Evolutionary conservation across 1,140 invertebrate genomes (phyloP).

Genomic region (Drosophila chauvacae): DNA sequence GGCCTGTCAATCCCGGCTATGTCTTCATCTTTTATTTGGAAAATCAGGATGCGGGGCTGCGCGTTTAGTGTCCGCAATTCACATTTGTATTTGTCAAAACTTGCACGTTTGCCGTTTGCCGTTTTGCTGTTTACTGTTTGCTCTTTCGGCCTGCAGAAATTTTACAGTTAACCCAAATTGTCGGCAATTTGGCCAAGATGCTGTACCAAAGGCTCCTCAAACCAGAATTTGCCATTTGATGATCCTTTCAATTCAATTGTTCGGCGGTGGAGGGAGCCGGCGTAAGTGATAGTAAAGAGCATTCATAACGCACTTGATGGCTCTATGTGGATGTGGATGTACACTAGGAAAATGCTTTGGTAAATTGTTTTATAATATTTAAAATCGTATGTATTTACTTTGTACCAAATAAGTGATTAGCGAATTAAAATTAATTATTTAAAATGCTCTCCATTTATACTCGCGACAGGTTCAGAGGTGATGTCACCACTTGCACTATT

Average conservation of each 20-base stretch:
- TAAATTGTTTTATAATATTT: background rate
- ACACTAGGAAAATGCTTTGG: background rate
- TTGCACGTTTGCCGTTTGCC: conserved; percentile 72
- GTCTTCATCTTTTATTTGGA: conserved; percentile 53
- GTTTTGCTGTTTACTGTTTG: conserved; percentile 54
- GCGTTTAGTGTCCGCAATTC: conserved; percentile 48
- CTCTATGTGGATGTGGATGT: conserved; percentile 38
- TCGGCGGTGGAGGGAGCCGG: conserved; percentile 16
- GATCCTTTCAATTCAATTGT: conserved; percentile 77
- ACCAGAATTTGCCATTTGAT: conserved; percentile 42
- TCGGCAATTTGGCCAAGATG: conserved; percentile 80
- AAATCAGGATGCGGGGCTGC: conserved; percentile 23
- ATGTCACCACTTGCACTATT: conserved; percentile 56
- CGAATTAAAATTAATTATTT: background rate
- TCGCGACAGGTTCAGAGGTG: conserved; percentile 56
- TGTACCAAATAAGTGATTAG: too few species aligned
- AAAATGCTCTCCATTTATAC: background rate
- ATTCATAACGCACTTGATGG: conserved; percentile 64
- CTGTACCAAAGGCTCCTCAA: conserved; percentile 28
- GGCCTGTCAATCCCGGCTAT: conserved; percentile 50
- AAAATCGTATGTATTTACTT: background rate
- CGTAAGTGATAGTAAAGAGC: conserved; percentile 71
- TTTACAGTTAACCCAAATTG: conserved; percentile 82
- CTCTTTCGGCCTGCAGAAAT: conserved; percentile 50
- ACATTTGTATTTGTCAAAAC: conserved; percentile 75